Conservation (phyloP, 2,888 invertebrate species). For the Standfussiana lucernea region DNA sequence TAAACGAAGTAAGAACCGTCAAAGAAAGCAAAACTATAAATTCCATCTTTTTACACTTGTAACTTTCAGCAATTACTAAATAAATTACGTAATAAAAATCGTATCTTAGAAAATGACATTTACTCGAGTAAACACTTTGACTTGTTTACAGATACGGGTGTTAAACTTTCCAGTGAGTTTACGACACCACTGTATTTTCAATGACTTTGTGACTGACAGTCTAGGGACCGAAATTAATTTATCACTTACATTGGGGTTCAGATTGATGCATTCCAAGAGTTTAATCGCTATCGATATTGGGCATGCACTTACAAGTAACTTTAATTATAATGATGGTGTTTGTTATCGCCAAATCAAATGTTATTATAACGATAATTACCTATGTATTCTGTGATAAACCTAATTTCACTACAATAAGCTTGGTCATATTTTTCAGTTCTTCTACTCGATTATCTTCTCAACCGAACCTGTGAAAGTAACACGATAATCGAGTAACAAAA, state of each 20-base stretch:
- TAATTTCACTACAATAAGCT: background rate
- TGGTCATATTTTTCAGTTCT: background rate
- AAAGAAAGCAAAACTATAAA: no score
- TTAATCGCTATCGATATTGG: background rate
- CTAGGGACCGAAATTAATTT: background rate
- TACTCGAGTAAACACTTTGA: no score
- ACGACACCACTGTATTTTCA: conserved; percentile 3
- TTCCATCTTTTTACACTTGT: no score
- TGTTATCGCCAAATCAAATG: background rate
- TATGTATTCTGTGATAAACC: background rate
- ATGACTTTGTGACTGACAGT: background rate
- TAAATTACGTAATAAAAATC: no score
- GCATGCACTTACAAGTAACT: background rate
- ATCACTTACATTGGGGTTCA: conserved; percentile 8
- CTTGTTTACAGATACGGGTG: no score
- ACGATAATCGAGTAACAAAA: conserved; percentile 38
- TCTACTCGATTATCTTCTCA: background rate
- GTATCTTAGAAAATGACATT: no score
- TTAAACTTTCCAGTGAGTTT: conserved; percentile 11
- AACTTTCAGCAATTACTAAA: no score
- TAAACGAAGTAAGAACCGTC: no score
- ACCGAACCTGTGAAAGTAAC: conserved; percentile 11
- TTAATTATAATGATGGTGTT: background rate
- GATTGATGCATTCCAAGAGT: background rate
- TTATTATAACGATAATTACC: background rate